Evolutionary conservation across 2,888 invertebrate genomes (phyloP).

Genomic region (Chironomus tentans): DNA sequence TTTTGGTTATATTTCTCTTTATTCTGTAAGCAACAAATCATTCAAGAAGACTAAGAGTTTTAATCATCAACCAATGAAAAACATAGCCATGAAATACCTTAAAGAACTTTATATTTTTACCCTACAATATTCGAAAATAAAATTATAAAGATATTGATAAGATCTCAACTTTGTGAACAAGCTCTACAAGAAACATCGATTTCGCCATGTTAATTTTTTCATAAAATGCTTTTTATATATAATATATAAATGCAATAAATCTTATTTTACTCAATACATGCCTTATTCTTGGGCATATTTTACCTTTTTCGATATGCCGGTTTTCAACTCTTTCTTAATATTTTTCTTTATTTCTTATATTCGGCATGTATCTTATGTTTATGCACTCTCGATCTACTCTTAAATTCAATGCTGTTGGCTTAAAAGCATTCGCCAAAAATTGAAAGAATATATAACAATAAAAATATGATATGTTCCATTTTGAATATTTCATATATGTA

Average conservation of each 20-base stretch:
- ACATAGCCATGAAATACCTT: neutral
- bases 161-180: neutral
- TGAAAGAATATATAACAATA: neutral
- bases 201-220: neutral
- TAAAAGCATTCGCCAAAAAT: neutral
- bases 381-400: neutral
- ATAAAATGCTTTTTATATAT: neutral
- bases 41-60: neutral
- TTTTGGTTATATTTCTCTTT: no score
- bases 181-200: neutral
- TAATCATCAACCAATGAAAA: neutral
- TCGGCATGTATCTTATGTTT: no score
- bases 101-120: neutral
- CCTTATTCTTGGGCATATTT: neutral
- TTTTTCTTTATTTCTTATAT: no score
- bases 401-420: neutral
- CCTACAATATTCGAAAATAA: neutral
- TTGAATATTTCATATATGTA: neutral
- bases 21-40: no score
- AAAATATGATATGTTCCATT: slow-evolving; percentile 22
- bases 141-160: neutral
- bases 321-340: no score
- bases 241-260: slow-evolving; percentile 15
- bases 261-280: neutral
- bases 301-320: neutral